Percentiles rank a stretch among this genome's conserved stretches.
These are phyloP conservation scores for Phengaris alcon DNA, from an alignment of 2,888 invertebrate species.

Conservation along the genomic window DNA sequence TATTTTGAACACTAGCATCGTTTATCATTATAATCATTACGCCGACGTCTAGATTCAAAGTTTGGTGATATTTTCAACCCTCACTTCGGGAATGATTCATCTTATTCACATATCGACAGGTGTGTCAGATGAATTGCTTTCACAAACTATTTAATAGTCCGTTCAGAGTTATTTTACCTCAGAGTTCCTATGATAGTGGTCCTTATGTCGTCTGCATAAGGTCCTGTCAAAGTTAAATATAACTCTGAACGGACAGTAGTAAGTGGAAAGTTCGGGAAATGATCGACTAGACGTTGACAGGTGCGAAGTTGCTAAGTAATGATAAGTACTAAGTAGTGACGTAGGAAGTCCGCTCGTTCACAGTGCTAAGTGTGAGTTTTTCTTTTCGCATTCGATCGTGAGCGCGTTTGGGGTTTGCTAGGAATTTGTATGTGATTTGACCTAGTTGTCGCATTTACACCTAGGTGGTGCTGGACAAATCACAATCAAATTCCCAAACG, in stretches of 20 bases:
- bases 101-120: constrained; percentile 48
- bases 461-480: too few species aligned
- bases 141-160: constrained; percentile 40
- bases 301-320: neutral
- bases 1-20: neutral
- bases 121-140: constrained; percentile 45
- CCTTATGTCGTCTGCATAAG: neutral
- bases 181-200: neutral
- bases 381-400: too few species aligned
- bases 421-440: too few species aligned
- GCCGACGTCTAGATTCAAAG: constrained; percentile 1
- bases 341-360: neutral
- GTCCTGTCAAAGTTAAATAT: too few species aligned
- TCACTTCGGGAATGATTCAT: constrained; percentile 49
- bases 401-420: too few species aligned
- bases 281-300: constrained; percentile 20
- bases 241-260: neutral
- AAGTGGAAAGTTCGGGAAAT: constrained; percentile 13
- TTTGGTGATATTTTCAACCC: constrained; percentile 22
- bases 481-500: too few species aligned
- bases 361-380: too few species aligned
- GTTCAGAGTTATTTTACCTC: constrained; percentile 39
- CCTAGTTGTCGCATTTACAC: too few species aligned
- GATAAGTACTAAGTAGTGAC: constrained; percentile 4
- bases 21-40: constrained; percentile 28